These are phyloP conservation scores for Chrysaora quinquecirrha DNA, from an alignment of 30 jellyfish, hydroid and myxozoan genomes.

Conservation along the genomic window DNA sequence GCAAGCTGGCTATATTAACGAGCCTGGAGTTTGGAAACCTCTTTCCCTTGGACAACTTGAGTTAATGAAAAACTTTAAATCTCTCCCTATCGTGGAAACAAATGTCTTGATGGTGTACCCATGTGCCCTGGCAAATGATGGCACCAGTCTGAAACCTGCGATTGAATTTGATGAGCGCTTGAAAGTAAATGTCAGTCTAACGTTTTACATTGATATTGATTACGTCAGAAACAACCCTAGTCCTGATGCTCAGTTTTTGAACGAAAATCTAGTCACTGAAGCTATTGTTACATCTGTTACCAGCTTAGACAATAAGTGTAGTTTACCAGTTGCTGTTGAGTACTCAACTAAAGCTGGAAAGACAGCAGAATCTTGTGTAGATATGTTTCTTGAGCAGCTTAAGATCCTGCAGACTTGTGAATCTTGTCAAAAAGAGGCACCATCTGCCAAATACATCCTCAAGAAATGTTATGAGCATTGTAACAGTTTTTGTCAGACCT, in stretches of 20 bases:
- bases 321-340: constrained; percentile 54
- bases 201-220: constrained; percentile 36
- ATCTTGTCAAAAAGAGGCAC: constrained; percentile 34
- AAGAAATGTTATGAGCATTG: constrained; percentile 6
- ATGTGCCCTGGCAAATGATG: constrained; percentile 42
- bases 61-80: constrained; percentile 19
- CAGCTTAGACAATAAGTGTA: constrained; percentile 43
- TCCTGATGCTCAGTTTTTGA: constrained; percentile 41
- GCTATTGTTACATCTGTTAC: constrained; percentile 50
- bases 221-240: constrained; percentile 40
- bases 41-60: constrained; percentile 38
- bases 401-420: constrained; percentile 56
- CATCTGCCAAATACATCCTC: constrained; percentile 22
- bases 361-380: constrained; percentile 40
- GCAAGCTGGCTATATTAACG: constrained; percentile 36
- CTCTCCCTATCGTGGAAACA: constrained; percentile 41
- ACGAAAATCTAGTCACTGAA: constrained; percentile 48
- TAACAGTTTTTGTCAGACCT: constrained; percentile 11
- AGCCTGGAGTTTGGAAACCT: constrained; percentile 45
- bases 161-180: constrained; percentile 29
- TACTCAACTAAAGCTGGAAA: constrained; percentile 47
- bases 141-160: constrained; percentile 45
- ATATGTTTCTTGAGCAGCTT: constrained; percentile 41
- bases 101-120: constrained; percentile 24
- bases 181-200: constrained; percentile 46